Evolutionary conservation across 2,888 invertebrate genomes (phyloP).

Genomic region (Ctenicera cuprea): DNA sequence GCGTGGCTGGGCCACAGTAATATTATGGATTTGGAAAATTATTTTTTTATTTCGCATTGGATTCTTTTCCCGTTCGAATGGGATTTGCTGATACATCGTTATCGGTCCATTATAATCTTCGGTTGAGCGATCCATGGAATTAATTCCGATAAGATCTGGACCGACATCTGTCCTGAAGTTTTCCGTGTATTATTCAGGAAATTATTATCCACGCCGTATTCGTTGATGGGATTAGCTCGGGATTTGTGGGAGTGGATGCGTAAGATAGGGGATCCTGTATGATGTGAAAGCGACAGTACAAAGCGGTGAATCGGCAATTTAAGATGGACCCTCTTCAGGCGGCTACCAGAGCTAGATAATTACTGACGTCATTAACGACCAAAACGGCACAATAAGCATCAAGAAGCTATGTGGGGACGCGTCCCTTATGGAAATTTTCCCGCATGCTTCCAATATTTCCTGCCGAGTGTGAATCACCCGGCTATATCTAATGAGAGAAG

Average conservation of each 20-base stretch:
- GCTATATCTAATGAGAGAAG: slow-evolving; percentile 54
- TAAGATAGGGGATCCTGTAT: slow-evolving; percentile 52
- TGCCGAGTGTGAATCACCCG: slow-evolving; percentile 39
- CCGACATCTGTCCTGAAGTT: slow-evolving; percentile 56
- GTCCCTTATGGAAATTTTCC: slow-evolving; percentile 54
- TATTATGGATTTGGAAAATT: slow-evolving; percentile 36
- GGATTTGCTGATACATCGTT: slow-evolving; percentile 40
- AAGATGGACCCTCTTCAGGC: slow-evolving; percentile 50
- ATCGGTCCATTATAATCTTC: slow-evolving; percentile 42
- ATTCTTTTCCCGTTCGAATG: slow-evolving; percentile 22
- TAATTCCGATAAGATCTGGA: slow-evolving; percentile 54
- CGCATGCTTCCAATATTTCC: slow-evolving; percentile 52
- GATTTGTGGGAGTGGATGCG: slow-evolving; percentile 54
- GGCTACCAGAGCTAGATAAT: slow-evolving; percentile 46
- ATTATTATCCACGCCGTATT: slow-evolving; percentile 55
- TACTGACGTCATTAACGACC: slow-evolving; percentile 50
- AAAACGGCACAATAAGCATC: slow-evolving; percentile 49
- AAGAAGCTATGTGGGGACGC: slow-evolving; percentile 45
- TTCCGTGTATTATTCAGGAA: slow-evolving; percentile 53
- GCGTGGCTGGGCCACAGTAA: slow-evolving; percentile 9
- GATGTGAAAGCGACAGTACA: slow-evolving; percentile 46
- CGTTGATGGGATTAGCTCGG: slow-evolving; percentile 51
- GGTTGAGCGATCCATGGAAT: slow-evolving; percentile 52
- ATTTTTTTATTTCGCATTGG: slow-evolving; percentile 32
- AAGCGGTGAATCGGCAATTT: slow-evolving; percentile 50